Evolutionary conservation across 2,888 invertebrate species (phyloP), one percentile per base, ranked within the genome.

Genomic region (Shargacucullia verbasci): DNA sequence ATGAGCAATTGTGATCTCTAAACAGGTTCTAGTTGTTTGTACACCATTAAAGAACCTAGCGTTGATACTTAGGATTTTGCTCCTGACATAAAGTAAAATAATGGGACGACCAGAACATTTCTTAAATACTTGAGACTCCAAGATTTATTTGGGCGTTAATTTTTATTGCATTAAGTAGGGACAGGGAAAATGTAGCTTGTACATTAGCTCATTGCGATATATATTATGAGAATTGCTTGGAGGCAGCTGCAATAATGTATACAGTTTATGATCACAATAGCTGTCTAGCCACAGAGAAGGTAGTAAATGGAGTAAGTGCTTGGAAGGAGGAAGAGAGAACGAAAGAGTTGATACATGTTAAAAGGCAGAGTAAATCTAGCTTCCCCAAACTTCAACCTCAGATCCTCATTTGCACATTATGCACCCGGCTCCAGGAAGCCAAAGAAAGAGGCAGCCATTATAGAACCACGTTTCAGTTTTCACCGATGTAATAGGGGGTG

Each of bases 131-230:
- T 20, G 11, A n/a, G 11, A 34, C 12, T 6, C 6, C 5, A 27
- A 67, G 67, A 67, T 67, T 67, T 67, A 70, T 65, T 67, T 65
- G 12, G 45, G 66, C 52, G 48, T 70, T 49, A 46, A 53, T 67
- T 67, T 67, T 67, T 67, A 67, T 70, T 53, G 59, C 70, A 45
- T 70, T 52, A 58, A 53, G 48, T 45, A 25, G 31, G 40, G 37
- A 58, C 44, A 55, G 31, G n/a, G 47, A 44, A 64, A 37, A 52
- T 58, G 41, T 53, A 20, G 41, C 40, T 53, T 14, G 59, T 53
- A 41, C 52, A 49, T 58, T 70, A 58, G 38, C 35, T 48, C 35
- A 31, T 41, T 49, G 48, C 47, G 12, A 53, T 62, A 20, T 44
- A 55, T 49, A 59, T 70, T 70, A 46, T 43, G 29, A 29, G 46